A percentile compares a stretch with the other conserved stretches of the same genome.
Conservation (phyloP, 2,797 vertebrate genomes). For the Agapornis canus region DNA sequence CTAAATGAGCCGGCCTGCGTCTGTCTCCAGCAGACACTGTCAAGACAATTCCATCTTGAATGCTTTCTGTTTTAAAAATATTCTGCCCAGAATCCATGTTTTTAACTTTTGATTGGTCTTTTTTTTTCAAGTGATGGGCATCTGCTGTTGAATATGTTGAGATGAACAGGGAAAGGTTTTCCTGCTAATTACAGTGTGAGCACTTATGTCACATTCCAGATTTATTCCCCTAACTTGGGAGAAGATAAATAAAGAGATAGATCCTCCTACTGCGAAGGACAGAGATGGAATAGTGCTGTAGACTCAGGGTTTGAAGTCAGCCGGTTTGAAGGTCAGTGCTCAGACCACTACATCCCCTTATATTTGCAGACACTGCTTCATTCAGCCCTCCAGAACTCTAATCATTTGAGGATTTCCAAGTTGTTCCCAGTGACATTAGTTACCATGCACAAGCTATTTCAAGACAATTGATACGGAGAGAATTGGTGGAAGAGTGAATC, state of each 20-base stretch:
- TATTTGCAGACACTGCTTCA: neutral
- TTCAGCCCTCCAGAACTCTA: slow-evolving; percentile 15
- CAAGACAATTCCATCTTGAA: neutral
- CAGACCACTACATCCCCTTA: neutral
- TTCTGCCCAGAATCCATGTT: neutral
- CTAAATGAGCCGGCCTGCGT: neutral
- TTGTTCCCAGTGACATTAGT: neutral
- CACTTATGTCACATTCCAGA: neutral
- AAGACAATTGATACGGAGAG: slow-evolving; percentile 63
- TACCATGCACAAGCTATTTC: neutral
- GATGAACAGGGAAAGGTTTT: neutral
- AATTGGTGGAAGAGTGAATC: slow-evolving; percentile 77
- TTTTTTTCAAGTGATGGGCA: neutral
- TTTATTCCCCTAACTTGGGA: neutral
- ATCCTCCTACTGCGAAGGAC: neutral
- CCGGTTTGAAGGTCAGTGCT: neutral
- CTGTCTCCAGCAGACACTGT: neutral
- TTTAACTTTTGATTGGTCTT: neutral
- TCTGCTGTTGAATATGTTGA: neutral
- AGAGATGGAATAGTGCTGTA: neutral
- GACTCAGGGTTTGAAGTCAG: neutral
- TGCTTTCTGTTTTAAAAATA: neutral
- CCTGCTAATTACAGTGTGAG: neutral
- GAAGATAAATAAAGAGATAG: neutral
- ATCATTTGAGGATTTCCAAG: neutral